Base-by-base conservation (phyloP, 2,797 vertebrate species). In the Malacoraja senta region DNA sequence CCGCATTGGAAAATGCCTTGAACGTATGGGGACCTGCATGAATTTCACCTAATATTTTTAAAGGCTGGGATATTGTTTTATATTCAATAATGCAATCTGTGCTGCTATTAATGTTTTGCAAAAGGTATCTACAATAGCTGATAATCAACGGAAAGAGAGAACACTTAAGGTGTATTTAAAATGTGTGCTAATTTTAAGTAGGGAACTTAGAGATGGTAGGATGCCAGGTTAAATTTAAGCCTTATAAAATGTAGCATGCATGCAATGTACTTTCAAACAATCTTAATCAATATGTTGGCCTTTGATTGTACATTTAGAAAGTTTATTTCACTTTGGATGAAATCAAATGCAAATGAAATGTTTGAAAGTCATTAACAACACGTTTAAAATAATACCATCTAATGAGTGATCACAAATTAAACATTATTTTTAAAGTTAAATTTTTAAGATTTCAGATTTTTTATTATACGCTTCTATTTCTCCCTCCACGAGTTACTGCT, bases 361-460 rank as follows among this genome's bases (percentile, higher is more conserved):
- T 84, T 83, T 53, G 65, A 17, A 63, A 84, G 6, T 63, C 15
- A 12, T 63, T 86, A 29, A 8, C 29, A 15, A 63, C 15, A 8
- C 15, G 61, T 19, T 86, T 15, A 63, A 63, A 15, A 63, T 32
- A 68, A 35, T 53, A 53, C 13, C 24, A 44, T 92, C 76, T 72
- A 38, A 53, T 58, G 24, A 44, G 17, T 92, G 90, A 76, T n/a
- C 38, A 92, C 68, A 76, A 91, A 91, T 17, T 29, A 76, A 92
- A 29, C 38, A 68, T 91, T 32, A 29, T 53, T 53, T 53, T 53
- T 53, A 53, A 53, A 53, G 44, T 53, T 6, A 12, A n/a, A 44
- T 92, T n/a, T 92, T 92, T 24, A 53, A 72, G 15, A 13, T 53
- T 4, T 74, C 44, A 15, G 21, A 17, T 53, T 26, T 53, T 91